Conservation (phyloP, 2,113 vertebrate species). For the Zosterops pallidus region DNA sequence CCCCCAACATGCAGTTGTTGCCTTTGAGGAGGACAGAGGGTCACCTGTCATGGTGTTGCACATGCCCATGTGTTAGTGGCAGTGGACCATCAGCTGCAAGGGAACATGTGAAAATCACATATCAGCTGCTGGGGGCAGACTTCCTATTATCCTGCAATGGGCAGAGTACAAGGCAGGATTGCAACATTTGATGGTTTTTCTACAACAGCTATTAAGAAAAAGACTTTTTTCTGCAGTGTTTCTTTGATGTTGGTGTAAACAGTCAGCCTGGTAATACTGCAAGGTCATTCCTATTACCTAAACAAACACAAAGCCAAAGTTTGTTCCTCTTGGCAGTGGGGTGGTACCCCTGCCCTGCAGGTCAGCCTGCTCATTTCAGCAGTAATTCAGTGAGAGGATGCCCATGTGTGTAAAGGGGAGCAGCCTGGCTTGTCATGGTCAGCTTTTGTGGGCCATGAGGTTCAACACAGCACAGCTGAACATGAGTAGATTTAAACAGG, state of each 20-base stretch:
- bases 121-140: not conserved
- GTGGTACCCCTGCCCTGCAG: not conserved
- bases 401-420: not conserved
- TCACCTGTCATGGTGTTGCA: not conserved
- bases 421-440: not conserved
- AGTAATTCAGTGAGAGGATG: not conserved
- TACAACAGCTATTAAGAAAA: not conserved
- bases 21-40: not conserved
- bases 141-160: not conserved
- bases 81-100: not conserved
- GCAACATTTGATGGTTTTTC: not conserved
- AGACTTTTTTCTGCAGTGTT: not conserved
- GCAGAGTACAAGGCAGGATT: not conserved
- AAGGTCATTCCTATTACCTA: not conserved
- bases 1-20: not conserved
- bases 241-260: not conserved
- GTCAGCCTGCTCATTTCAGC: not conserved
- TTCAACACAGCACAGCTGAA: rapidly evolving
- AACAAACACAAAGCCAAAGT: not conserved
- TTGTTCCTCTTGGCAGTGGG: not conserved
- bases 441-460: not conserved
- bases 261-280: not conserved
- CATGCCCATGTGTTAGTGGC: not conserved
- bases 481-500: not conserved
- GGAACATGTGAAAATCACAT: rapidly evolving